Conservation (phyloP, 1,140 invertebrate species). For the Drosophila kepulauana region DNA sequence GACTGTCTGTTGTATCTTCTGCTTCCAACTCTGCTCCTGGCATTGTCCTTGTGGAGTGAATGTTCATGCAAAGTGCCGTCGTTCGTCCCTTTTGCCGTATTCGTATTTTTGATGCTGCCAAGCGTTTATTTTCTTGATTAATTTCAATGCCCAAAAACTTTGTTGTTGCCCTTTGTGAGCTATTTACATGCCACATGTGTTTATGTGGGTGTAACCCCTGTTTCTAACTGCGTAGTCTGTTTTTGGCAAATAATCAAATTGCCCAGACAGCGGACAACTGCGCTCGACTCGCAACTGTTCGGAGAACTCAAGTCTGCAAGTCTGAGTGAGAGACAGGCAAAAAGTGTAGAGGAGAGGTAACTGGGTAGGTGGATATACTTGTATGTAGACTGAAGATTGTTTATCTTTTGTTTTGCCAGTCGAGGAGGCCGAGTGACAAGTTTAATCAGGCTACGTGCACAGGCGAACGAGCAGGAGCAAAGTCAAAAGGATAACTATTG, state of each 20-base stretch:
- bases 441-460: slow-evolving; percentile 72
- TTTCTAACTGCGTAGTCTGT: slow-evolving; percentile 52
- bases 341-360: slow-evolving; percentile 23
- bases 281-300: slow-evolving; percentile 3
- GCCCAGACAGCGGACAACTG: slow-evolving; percentile 62
- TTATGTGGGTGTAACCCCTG: slow-evolving; percentile 42
- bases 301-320: not conserved
- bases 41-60: slow-evolving; percentile 32
- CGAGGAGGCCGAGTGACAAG: slow-evolving; percentile 65
- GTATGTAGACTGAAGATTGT: slow-evolving; percentile 47
- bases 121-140: slow-evolving; percentile 83
- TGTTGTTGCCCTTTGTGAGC: slow-evolving; percentile 45
- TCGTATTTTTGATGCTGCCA: slow-evolving; percentile 65
- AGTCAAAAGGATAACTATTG: slow-evolving; percentile 80
- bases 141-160: slow-evolving; percentile 74
- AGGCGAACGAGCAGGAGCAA: slow-evolving; percentile 21
- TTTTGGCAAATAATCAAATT: slow-evolving; percentile 83
- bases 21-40: slow-evolving; percentile 2
- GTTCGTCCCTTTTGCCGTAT: slow-evolving; percentile 18
- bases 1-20: slow-evolving; percentile 7
- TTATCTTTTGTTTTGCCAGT: slow-evolving; percentile 74
- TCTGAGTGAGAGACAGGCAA: not conserved
- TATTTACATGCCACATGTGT: slow-evolving; percentile 42
- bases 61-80: slow-evolving; percentile 71
- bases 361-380: not conserved